These are phyloP conservation scores for Nudaria mundana DNA, from an alignment of 2,888 invertebrate species.

Conservation along the genomic window DNA sequence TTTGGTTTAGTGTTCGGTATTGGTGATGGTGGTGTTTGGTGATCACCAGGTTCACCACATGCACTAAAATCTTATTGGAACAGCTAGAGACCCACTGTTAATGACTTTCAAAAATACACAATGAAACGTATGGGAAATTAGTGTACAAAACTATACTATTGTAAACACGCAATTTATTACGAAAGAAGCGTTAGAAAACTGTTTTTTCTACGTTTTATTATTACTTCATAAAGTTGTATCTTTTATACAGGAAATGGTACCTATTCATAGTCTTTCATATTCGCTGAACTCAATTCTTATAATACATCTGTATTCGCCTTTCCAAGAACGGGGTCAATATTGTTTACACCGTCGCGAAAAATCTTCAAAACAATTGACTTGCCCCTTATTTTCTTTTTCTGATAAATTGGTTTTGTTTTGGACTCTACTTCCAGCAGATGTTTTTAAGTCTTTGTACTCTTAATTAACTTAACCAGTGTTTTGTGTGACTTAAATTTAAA, in stretches of 20 bases:
- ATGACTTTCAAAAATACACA: too few species aligned
- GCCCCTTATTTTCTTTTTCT: neutral
- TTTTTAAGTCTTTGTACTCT: too few species aligned
- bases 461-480: too few species aligned
- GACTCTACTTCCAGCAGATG: too few species aligned
- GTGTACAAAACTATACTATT: too few species aligned
- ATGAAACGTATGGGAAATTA: too few species aligned
- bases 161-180: neutral
- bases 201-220: neutral
- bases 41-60: too few species aligned
- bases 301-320: neutral
- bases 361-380: slow-evolving; percentile 9
- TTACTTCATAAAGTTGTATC: neutral
- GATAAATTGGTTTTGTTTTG: neutral
- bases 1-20: too few species aligned
- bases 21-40: too few species aligned
- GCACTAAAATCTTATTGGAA: too few species aligned
- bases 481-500: too few species aligned
- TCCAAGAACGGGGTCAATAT: slow-evolving; percentile 7
- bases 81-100: too few species aligned
- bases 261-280: slow-evolving; percentile 5
- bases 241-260: neutral
- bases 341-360: slow-evolving; percentile 7
- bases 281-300: slow-evolving; percentile 3
- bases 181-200: neutral